A percentile compares a stretch with the other conserved stretches of the same genome.
These are phyloP conservation scores for Cryptomyrus ogoouensis DNA, from an alignment of 2,113 vertebrate species.

Conservation along the genomic window DNA sequence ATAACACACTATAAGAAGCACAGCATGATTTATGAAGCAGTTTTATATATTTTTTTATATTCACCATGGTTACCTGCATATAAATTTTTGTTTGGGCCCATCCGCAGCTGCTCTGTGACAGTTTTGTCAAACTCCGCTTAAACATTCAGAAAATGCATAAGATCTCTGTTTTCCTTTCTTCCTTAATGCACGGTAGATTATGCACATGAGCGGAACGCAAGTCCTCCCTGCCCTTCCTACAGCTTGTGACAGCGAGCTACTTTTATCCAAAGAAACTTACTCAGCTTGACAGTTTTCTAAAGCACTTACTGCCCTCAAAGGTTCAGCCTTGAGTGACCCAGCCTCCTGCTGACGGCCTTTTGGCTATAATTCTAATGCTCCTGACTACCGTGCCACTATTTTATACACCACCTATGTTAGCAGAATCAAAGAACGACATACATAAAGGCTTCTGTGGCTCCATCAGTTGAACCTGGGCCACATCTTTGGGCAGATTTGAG, in stretches of 20 bases:
- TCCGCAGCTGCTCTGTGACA: background rate
- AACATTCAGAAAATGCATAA: background rate
- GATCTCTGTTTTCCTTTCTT: background rate
- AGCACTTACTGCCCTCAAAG: background rate
- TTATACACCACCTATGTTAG: background rate
- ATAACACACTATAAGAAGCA: background rate
- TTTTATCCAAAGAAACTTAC: background rate
- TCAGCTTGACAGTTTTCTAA: background rate
- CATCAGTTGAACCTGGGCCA: background rate
- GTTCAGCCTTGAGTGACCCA: background rate
- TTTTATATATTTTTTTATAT: background rate
- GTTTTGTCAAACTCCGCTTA: background rate
- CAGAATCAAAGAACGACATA: background rate
- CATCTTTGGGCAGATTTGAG: background rate
- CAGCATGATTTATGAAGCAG: background rate
- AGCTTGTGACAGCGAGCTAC: background rate
- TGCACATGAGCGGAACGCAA: background rate
- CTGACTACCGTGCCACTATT: background rate
- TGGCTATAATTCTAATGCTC: background rate
- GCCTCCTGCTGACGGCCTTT: background rate
- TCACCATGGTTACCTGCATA: background rate
- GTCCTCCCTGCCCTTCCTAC: background rate
- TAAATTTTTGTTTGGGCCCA: background rate
- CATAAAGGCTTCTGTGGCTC: background rate
- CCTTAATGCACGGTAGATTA: background rate